Conservation (phyloP, 2,888 invertebrate genomes). For the Heteromurus nitidus region DNA sequence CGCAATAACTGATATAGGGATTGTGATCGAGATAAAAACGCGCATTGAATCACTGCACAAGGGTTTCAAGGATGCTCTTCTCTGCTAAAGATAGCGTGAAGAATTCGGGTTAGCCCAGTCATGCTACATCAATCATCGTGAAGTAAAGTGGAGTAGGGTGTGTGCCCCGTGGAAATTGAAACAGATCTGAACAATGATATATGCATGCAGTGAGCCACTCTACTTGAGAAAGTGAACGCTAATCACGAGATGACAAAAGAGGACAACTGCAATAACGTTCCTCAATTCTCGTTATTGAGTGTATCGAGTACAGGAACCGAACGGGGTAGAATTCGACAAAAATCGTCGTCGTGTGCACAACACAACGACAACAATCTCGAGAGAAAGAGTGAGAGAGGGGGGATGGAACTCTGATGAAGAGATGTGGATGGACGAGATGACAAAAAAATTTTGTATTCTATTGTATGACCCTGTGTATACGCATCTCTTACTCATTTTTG, state of each 20-base stretch:
- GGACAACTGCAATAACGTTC: conserved; percentile 60
- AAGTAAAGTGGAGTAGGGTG: conserved; percentile 46
- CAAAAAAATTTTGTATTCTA: conserved; percentile 25
- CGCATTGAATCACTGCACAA: conserved; percentile 36
- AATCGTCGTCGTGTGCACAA: conserved; percentile 28
- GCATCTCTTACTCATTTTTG: conserved; percentile 38
- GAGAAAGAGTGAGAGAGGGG: background rate
- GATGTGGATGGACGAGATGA: conserved; percentile 32
- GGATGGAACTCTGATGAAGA: too few species aligned
- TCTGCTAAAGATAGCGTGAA: conserved; percentile 60
- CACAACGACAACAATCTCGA: background rate
- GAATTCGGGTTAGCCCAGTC: conserved; percentile 62
- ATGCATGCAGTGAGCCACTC: background rate
- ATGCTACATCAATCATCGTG: conserved; percentile 48
- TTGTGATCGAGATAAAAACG: background rate
- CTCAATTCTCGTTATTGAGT: conserved; percentile 42
- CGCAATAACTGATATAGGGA: too few species aligned
- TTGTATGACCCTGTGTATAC: conserved; percentile 26
- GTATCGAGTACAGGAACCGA: conserved; percentile 40
- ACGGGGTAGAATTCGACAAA: conserved; percentile 8
- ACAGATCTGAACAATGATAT: conserved; percentile 35
- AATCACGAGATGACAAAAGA: conserved; percentile 59
- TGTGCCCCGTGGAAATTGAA: conserved; percentile 57
- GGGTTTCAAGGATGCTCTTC: conserved; percentile 36
- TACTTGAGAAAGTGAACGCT: conserved; percentile 61